Base-by-base conservation (phyloP, 2,797 vertebrate genomes). In the Tenualosa thibaudeaui region DNA sequence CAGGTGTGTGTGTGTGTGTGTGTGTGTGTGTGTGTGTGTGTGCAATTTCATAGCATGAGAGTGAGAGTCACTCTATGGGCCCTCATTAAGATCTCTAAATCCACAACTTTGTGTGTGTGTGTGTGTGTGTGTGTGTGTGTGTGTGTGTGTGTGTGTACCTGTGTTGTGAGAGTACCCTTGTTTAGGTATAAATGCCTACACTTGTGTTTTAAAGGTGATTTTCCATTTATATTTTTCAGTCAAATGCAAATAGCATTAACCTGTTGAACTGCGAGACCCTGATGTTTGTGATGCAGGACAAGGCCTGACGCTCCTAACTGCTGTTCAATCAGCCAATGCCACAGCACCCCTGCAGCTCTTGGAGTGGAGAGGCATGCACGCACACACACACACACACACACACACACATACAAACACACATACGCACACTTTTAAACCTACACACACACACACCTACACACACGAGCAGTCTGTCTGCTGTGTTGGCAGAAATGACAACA, bases 21-120 rank as follows among this genome's bases (percentile, higher is more conserved):
- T 65, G 60, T 65, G 60, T 65, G 65, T 71, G 65, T 71, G 26
- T 71, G 65, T 71, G 65, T 71, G 65, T 71, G 65, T 71, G 22
- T 24, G 22, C 58, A 56, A 56, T 24, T 10, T 65, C 62, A 65
- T 24, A 65, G 62, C 62, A 13, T 65, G 62, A 65, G n/a, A 26
- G 62, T 65, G 62, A 65, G n/a, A n/a, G n/a, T 65, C 62, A 65
- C 62, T 65, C 62, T 24, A 65, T 65, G n/a, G 26, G 17, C 19
- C 19, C 62, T 65, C 62, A 65, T 65, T 65, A 65, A 65, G 24
- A 65, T 65, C 62, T 65, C 62, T 65, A 65, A 65, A 65, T 65
- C 62, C 54, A 56, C 54, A 22, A 19, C 17, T 62, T 7, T 68
- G 65, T 68, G 65, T 68, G 65, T 68, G 65, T 68, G 26, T 65